Percentiles rank a stretch among this genome's conserved stretches.
Conservation (phyloP, 2,797 vertebrate species). For the Passerculus sandwichensis region DNA sequence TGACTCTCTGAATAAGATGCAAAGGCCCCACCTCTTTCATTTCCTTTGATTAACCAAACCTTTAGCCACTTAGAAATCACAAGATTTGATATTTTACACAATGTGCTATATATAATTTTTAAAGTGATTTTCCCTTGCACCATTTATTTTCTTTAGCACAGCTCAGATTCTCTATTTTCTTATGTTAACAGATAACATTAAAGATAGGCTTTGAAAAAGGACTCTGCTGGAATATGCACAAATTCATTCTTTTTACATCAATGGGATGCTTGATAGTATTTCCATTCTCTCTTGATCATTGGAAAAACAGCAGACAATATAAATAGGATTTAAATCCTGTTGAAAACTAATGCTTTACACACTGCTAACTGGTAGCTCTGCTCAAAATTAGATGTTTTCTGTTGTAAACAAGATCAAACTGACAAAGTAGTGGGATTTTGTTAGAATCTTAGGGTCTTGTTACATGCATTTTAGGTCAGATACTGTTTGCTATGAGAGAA, state of each 20-base stretch:
- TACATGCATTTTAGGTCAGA: constrained; percentile 85
- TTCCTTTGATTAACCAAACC: background rate
- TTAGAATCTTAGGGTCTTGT: constrained; percentile 83
- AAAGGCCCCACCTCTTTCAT: background rate
- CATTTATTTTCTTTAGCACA: background rate
- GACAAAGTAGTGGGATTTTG: constrained; percentile 78
- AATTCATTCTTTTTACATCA: constrained; percentile 24
- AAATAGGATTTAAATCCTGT: constrained; percentile 58
- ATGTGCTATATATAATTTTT: background rate
- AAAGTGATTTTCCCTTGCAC: background rate
- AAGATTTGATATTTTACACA: background rate
- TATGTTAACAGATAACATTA: constrained; percentile 36
- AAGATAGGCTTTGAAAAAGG: constrained; percentile 24
- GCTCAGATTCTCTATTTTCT: background rate
- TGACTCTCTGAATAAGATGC: background rate
- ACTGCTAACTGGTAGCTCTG: constrained; percentile 70
- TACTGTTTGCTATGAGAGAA: constrained; percentile 83
- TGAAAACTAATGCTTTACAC: constrained; percentile 63
- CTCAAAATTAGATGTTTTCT: constrained; percentile 74
- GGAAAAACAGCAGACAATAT: constrained; percentile 44
- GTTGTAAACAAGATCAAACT: constrained; percentile 83
- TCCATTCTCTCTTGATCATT: constrained; percentile 54
- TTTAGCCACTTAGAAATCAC: background rate
- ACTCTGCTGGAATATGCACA: constrained; percentile 15
- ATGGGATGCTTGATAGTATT: constrained; percentile 23